Conservation (phyloP, 2,797 vertebrate species). For the Channa striata region DNA sequence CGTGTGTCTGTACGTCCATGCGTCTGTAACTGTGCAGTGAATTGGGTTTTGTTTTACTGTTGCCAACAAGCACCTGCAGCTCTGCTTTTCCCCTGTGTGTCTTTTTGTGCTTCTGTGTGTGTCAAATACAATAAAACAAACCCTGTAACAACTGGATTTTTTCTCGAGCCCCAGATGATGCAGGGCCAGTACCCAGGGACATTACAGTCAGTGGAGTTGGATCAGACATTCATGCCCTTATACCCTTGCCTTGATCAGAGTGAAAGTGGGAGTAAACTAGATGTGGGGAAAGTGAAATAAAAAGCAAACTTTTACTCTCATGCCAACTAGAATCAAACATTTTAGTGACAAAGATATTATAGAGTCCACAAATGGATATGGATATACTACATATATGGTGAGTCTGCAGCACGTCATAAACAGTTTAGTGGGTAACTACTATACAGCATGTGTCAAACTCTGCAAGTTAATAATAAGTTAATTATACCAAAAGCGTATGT, state of each 20-base stretch:
- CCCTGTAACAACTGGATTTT: background rate
- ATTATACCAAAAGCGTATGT: no score
- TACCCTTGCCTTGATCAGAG: background rate
- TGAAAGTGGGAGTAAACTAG: no score
- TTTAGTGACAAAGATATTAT: no score
- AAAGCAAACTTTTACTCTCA: no score
- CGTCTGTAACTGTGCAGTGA: constrained; percentile 14
- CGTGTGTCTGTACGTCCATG: background rate
- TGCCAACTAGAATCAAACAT: no score
- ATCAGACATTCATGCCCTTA: background rate
- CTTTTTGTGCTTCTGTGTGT: constrained; percentile 11
- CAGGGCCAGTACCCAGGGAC: background rate
- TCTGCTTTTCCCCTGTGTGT: constrained; percentile 2
- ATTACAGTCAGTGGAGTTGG: background rate
- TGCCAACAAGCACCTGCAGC: constrained; percentile 41
- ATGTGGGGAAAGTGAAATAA: no score
- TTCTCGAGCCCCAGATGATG: background rate
- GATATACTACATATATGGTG: no score
- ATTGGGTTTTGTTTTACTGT: constrained; percentile 25
- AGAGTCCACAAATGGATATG: no score
- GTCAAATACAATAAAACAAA: constrained; percentile 23
- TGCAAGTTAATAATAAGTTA: no score
- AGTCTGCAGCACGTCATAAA: no score
- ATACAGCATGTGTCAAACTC: no score
- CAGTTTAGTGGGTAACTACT: no score